Evolutionary conservation across 30 jellyfish, hydroid and myxozoan genomes (phyloP).

Genomic region (Hydractinia symbiolongicarpus): DNA sequence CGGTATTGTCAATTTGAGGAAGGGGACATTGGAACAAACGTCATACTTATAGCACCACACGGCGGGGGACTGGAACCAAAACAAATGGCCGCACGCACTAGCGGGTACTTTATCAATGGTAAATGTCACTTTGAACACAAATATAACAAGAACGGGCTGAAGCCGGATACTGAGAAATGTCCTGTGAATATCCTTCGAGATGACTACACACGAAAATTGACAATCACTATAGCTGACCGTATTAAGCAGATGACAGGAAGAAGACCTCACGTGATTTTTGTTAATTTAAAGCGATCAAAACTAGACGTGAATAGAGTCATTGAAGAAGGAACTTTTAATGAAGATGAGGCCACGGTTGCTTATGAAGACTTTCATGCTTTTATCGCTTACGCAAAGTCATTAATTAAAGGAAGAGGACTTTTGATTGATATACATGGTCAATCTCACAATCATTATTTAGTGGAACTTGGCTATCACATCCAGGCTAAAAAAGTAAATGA

Average conservation of each 20-base stretch:
- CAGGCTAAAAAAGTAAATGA: background rate
- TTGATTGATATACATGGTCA: conserved; percentile 2
- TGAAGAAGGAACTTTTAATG: conserved; percentile 8
- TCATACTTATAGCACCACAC: conserved; percentile 34
- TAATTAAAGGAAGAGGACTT: background rate
- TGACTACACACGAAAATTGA: background rate
- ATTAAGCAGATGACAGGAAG: conserved; percentile 11
- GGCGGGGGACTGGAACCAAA: conserved; percentile 23
- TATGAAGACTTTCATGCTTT: background rate
- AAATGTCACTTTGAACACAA: conserved; percentile 26
- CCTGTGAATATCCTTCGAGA: background rate
- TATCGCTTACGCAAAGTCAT: background rate
- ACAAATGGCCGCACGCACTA: conserved; percentile 21
- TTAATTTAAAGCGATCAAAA: conserved; percentile 3
- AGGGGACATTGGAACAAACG: conserved; percentile 22
- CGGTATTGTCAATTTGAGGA: conserved; percentile 29
- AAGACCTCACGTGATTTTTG: conserved; percentile 7
- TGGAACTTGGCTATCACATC: conserved; percentile 5
- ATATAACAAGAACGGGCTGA: background rate
- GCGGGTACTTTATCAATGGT: conserved; percentile 22
- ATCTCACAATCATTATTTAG: background rate
- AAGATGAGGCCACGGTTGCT: background rate
- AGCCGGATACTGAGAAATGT: conserved; percentile 20
- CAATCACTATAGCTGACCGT: background rate
- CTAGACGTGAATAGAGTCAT: background rate